These are phyloP conservation scores for Lathronympha strigana DNA, from an alignment of 2,888 invertebrate species.

Conservation along the genomic window DNA sequence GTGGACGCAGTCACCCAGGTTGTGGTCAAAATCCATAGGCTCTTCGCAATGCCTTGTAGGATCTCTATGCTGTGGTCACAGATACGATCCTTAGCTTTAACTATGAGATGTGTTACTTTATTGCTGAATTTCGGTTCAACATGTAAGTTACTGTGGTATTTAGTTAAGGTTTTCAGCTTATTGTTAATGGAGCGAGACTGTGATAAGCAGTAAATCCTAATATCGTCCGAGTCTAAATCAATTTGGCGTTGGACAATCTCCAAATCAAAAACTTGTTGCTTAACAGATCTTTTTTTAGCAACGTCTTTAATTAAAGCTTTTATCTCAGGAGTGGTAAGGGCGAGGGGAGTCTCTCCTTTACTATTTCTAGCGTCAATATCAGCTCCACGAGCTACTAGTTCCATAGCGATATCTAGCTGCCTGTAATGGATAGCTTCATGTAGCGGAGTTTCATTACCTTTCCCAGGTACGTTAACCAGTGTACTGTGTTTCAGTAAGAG, in stretches of 20 bases:
- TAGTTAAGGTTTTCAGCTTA: slow-evolving; percentile 64
- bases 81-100: slow-evolving; percentile 78
- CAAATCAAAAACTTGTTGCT: slow-evolving; percentile 68
- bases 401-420: slow-evolving; percentile 75
- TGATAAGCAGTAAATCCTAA: slow-evolving; percentile 63
- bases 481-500: slow-evolving; percentile 85
- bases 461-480: slow-evolving; percentile 85
- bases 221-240: slow-evolving; percentile 63
- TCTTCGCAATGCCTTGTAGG: slow-evolving; percentile 83
- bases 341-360: slow-evolving; percentile 81
- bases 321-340: slow-evolving; percentile 62
- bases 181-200: slow-evolving; percentile 58
- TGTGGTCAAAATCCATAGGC: slow-evolving; percentile 84
- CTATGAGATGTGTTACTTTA: slow-evolving; percentile 85
- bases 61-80: slow-evolving; percentile 81
- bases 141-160: slow-evolving; percentile 64
- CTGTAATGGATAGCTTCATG: slow-evolving; percentile 86
- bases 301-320: slow-evolving; percentile 59
- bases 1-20: slow-evolving; percentile 79
- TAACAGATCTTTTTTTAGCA: slow-evolving; percentile 58
- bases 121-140: slow-evolving; percentile 67
- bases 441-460: slow-evolving; percentile 86
- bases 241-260: slow-evolving; percentile 59
- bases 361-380: slow-evolving; percentile 78
- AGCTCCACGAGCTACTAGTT: slow-evolving; percentile 85